Evolutionary conservation across 1,140 invertebrate species (phyloP).

Genomic region (Agrypnia vestita): DNA sequence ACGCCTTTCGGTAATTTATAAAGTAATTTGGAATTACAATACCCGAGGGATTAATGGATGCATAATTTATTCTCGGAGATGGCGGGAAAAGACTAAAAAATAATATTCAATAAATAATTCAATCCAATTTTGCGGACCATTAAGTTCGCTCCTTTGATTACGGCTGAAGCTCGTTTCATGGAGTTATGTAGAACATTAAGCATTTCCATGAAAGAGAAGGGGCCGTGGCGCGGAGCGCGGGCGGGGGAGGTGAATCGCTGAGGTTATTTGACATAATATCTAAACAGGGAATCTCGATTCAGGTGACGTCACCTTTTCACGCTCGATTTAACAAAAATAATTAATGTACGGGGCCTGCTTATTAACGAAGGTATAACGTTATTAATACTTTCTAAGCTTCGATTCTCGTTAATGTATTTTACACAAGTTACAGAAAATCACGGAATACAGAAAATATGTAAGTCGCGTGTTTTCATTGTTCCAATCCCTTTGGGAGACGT

Average conservation of each 20-base stretch:
- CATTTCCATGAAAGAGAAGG: constrained; percentile 23
- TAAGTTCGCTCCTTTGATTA: constrained; percentile 60
- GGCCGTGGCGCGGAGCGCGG: neutral
- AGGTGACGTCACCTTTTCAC: neutral
- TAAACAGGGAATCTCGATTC: constrained; percentile 20
- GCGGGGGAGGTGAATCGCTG: neutral
- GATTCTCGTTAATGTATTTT: no score
- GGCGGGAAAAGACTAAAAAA: constrained; percentile 49
- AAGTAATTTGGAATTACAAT: constrained; percentile 41
- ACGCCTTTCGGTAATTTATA: neutral
- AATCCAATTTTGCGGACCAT: constrained; percentile 61
- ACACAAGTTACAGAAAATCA: no score
- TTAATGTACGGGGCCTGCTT: no score
- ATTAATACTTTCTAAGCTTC: no score
- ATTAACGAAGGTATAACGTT: no score
- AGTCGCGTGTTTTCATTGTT: no score
- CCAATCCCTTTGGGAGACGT: no score
- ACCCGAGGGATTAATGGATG: constrained; percentile 55
- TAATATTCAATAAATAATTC: constrained; percentile 62
- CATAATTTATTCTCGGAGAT: constrained; percentile 57
- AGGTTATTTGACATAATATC: constrained; percentile 32
- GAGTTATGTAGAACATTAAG: constrained; percentile 46
- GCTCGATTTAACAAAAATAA: neutral
- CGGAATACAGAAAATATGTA: no score
- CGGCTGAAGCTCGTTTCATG: constrained; percentile 37